phyloP scores from a whole-genome alignment of 1,140 invertebrate species.

The Brachionus sp. region DNA sequence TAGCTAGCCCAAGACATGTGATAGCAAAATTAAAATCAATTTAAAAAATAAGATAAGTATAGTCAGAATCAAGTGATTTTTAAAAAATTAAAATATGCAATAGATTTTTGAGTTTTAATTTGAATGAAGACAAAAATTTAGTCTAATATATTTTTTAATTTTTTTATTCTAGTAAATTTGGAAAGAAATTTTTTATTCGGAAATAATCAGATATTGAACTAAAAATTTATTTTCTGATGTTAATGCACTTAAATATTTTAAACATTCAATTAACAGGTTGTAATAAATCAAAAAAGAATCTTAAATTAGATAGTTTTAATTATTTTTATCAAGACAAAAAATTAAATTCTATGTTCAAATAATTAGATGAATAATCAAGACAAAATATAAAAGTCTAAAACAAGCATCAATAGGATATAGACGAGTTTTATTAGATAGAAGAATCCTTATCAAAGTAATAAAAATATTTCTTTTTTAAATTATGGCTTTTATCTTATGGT shows the following conservation, averaged over 20 bases:
- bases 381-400: background rate
- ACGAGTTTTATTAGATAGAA: background rate
- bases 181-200: background rate
- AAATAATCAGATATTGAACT: background rate
- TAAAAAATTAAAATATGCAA: background rate
- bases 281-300: background rate
- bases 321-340: no score
- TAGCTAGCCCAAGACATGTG: slow-evolving; percentile 59
- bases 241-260: background rate
- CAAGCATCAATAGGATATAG: background rate
- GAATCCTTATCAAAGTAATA: background rate
- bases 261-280: background rate
- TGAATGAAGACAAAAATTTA: background rate
- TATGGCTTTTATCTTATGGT: background rate
- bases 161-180: background rate
- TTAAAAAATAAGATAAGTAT: background rate
- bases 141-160: background rate
- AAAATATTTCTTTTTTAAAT: background rate
- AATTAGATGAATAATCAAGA: no score
- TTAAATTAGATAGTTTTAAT: background rate
- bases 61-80: slow-evolving; percentile 12
- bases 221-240: background rate
- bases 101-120: background rate
- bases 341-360: no score
- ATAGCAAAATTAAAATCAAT: background rate